Percentiles rank a stretch among this genome's conserved stretches.
Conservation (phyloP, 2,113 vertebrate genomes). For the Rhombomys opimus region DNA sequence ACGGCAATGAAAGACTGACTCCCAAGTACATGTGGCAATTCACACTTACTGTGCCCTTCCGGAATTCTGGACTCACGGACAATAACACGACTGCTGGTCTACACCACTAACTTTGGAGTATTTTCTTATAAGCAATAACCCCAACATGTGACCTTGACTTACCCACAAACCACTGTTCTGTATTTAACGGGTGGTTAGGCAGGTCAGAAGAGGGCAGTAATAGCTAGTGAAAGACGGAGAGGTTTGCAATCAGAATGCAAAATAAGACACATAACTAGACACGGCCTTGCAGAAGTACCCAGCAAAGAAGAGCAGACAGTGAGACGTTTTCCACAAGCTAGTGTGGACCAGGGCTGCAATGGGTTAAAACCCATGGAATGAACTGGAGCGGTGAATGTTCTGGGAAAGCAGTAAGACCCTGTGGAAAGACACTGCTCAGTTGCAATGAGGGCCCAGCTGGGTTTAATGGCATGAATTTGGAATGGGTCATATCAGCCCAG, state of each 20-base stretch:
- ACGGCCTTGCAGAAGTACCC: neutral
- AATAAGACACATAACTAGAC: neutral
- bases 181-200: neutral
- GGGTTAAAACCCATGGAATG: neutral
- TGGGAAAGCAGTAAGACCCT: constrained; percentile 9
- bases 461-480: constrained; percentile 18
- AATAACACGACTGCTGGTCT: neutral
- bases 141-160: neutral
- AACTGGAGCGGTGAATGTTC: neutral
- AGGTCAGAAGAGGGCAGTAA: neutral
- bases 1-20: neutral
- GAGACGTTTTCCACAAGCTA: neutral
- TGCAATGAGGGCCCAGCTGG: constrained; percentile 35
- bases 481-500: neutral
- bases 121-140: neutral
- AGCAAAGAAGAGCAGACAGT: neutral
- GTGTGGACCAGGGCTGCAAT: neutral
- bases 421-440: neutral
- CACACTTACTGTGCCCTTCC: neutral
- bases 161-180: neutral
- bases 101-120: neutral
- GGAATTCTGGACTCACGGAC: neutral
- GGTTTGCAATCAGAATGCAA: neutral
- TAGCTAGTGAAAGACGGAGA: neutral
- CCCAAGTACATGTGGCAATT: neutral